Base-by-base conservation (phyloP, 2,113 vertebrate species). In the Oceanites oceanicus region DNA sequence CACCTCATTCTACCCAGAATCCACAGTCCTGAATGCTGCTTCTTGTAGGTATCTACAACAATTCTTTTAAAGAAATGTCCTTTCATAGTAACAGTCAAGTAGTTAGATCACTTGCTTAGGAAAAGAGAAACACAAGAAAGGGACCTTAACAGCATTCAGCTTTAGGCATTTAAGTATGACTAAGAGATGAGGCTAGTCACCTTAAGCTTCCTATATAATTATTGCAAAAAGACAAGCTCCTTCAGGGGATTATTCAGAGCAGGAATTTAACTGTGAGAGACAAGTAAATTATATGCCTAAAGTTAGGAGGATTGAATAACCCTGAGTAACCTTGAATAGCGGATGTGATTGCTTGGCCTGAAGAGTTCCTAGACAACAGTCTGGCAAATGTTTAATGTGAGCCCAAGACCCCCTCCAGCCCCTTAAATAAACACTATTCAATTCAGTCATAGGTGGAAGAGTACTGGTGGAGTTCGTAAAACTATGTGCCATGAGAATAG, bases 201-300 rank as follows among this genome's bases (percentile, higher is more conserved):
- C 63, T 96, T 81, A 78, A 70, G 13, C 23, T 88, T 81, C 70
- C 61, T 74, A 15, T 63, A 30, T 62, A 96, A 77, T 90, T 93
- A 90, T 22, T 71, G 16, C 20, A 77, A 85, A 96, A 94, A 90
- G 70, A 30, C 50, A 88, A 52, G 27, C 3, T 92, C 58, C 74
- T 93, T 42, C 38, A 88, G 50, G 81, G 61, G 25, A 50, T 90
- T 85, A 71, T 93, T 92, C 42, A 62, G 56, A 71, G 23, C 19
- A 95, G 56, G 52, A 93, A 85, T 93, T 77, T 78, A 67, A 67
- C 61, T 92, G 90, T 88, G 65, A 82, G 47, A 78, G 65, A 71
- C 74, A 94, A 59, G 36, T 71, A 93, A 93, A 88, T 92, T 82
- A 75, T 45, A 88, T 63, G 27, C 50, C 26, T 80, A 75, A 90